Conservation (phyloP, 23 tunicate species). For the Phallusia fumigata region DNA sequence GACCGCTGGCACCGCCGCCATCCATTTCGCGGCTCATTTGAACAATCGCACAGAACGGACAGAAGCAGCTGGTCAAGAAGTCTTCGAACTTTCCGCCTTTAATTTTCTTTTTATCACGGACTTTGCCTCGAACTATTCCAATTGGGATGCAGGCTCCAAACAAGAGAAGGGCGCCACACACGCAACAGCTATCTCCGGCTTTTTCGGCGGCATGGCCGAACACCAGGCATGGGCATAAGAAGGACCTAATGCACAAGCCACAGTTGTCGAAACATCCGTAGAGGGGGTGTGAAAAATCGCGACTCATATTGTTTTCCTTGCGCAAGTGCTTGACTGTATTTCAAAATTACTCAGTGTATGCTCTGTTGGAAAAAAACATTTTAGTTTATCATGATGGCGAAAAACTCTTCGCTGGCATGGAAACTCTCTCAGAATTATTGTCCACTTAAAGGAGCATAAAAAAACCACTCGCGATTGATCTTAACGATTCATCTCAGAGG, state of each 20-base stretch:
- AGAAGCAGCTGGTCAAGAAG: neutral
- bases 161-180: constrained; percentile 46
- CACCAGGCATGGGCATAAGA: constrained; percentile 53
- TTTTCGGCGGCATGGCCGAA: constrained; percentile 77
- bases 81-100: neutral
- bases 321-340: too few species aligned
- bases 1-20: neutral
- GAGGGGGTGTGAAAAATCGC: constrained; percentile 22
- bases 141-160: constrained; percentile 44
- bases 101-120: neutral
- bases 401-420: too few species aligned
- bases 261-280: constrained; percentile 80
- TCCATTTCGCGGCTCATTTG: neutral
- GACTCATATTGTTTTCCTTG: too few species aligned
- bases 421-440: too few species aligned
- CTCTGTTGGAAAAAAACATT: neutral
- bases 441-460: too few species aligned
- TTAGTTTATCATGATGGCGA: neutral
- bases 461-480: too few species aligned
- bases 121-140: neutral
- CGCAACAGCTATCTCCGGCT: constrained; percentile 47
- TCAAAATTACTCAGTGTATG: neutral
- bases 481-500: too few species aligned
- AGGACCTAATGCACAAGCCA: constrained; percentile 56
- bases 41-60: neutral